phyloP scores from a whole-genome alignment of 1,140 invertebrate genomes.

The Drosophila oshimai region DNA sequence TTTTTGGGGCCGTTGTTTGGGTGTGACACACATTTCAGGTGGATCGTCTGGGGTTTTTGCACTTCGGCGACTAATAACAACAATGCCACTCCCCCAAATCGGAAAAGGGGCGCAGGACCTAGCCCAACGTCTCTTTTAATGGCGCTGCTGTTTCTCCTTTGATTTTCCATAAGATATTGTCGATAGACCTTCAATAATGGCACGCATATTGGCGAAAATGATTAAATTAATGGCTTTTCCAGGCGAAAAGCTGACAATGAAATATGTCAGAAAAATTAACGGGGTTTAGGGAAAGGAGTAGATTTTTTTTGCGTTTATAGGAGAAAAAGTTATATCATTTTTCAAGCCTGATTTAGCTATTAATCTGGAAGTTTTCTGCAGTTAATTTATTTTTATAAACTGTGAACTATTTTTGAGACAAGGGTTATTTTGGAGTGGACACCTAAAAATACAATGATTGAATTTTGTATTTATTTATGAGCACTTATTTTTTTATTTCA shows the following conservation, averaged over 20 bases:
- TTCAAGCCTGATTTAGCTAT: background rate
- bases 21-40: conserved; percentile 66
- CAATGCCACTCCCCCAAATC: conserved; percentile 26
- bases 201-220: conserved; percentile 50
- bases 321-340: conserved; percentile 5
- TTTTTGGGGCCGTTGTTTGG: conserved; percentile 39
- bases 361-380: too few relatives aligned
- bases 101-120: conserved; percentile 34
- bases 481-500: too few relatives aligned
- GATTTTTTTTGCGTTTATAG: background rate
- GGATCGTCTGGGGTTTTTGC: conserved; percentile 40
- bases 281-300: background rate
- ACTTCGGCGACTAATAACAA: conserved; percentile 32
- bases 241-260: conserved; percentile 22
- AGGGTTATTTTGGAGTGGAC: background rate
- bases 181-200: conserved; percentile 34
- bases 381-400: too few relatives aligned
- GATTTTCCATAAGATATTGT: conserved; percentile 41
- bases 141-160: conserved; percentile 16
- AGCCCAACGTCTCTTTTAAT: conserved; percentile 50
- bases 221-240: conserved; percentile 30
- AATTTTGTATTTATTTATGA: too few relatives aligned
- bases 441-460: too few relatives aligned
- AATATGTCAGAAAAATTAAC: background rate
- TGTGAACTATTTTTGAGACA: background rate